phyloP scores from a whole-genome alignment of 1,140 invertebrate genomes.

The Drosophila quadrilineata region DNA sequence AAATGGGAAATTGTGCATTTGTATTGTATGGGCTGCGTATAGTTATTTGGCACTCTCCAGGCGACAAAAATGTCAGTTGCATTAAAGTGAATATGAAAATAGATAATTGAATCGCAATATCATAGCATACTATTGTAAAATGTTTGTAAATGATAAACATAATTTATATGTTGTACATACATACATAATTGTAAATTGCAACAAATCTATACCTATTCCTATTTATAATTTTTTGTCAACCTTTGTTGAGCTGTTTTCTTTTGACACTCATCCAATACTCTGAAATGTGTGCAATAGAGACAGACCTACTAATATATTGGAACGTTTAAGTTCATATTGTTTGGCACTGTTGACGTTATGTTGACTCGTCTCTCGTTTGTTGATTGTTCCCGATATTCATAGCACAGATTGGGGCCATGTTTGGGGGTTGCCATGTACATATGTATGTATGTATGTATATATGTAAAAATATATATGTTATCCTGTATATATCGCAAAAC shows the following conservation, averaged over 20 bases:
- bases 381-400: conserved; percentile 20
- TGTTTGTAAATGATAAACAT: too few species aligned
- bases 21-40: conserved; percentile 41
- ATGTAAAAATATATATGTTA: too few species aligned
- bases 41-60: conserved; percentile 1
- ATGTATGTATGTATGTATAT: not conserved
- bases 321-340: conserved; percentile 35
- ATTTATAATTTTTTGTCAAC: too few species aligned
- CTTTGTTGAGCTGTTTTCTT: too few species aligned
- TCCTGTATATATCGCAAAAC: too few species aligned
- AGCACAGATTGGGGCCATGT: conserved; percentile 31
- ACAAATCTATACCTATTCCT: too few species aligned
- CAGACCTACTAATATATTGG: conserved; percentile 2
- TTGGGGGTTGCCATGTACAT: conserved; percentile 9
- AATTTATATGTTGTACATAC: too few species aligned
- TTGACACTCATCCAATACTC: too few species aligned
- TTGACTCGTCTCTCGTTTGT: conserved; percentile 48
- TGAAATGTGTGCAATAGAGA: not conserved
- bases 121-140: too few species aligned
- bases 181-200: too few species aligned
- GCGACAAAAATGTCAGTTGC: conserved; percentile 29
- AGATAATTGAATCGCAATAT: too few species aligned
- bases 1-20: conserved; percentile 23
- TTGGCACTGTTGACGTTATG: conserved; percentile 55
- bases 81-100: not conserved